phyloP scores from a whole-genome alignment of 2,797 vertebrate genomes.

The Menidia menidia region DNA sequence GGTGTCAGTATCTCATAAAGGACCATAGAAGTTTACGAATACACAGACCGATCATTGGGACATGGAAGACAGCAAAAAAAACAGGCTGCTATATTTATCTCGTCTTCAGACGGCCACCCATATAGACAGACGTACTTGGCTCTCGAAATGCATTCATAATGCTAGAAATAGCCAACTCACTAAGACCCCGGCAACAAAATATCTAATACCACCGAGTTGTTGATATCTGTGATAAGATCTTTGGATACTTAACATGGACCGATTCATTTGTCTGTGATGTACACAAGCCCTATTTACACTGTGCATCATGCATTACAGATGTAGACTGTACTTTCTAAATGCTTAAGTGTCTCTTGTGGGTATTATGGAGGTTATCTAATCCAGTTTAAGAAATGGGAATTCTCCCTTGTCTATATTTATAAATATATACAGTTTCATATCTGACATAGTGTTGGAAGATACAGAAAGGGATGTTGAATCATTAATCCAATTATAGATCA shows the following conservation, averaged over 20 bases:
- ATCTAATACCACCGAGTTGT: conserved; percentile 44
- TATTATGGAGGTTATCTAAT: conserved; percentile 63
- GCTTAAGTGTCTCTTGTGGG: conserved; percentile 40
- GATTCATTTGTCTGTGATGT: conserved; percentile 21
- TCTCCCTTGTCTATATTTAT: conserved; percentile 54
- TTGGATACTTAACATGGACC: conserved; percentile 16
- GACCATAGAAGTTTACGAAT: conserved; percentile 6
- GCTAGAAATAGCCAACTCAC: conserved; percentile 73
- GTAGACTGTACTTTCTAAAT: conserved; percentile 23
- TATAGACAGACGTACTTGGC: conserved; percentile 48
- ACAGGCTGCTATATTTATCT: conserved; percentile 51
- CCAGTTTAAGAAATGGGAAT: conserved; percentile 51
- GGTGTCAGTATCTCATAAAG: conserved; percentile 1
- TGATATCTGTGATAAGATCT: conserved; percentile 38
- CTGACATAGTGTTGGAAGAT: conserved; percentile 57
- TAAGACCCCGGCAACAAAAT: conserved; percentile 57
- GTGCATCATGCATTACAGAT: conserved; percentile 41
- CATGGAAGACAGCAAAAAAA: conserved; percentile 20
- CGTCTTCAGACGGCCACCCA: conserved; percentile 52
- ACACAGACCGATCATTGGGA: conserved; percentile 8
- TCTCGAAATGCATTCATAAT: conserved; percentile 50
- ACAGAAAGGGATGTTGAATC: conserved; percentile 59
- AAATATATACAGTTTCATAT: conserved; percentile 53
- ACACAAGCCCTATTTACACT: conserved; percentile 45
- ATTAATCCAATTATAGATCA: conserved; percentile 82